phyloP scores from a whole-genome alignment of 2,113 vertebrate genomes.

The Brachirus orientalis region DNA sequence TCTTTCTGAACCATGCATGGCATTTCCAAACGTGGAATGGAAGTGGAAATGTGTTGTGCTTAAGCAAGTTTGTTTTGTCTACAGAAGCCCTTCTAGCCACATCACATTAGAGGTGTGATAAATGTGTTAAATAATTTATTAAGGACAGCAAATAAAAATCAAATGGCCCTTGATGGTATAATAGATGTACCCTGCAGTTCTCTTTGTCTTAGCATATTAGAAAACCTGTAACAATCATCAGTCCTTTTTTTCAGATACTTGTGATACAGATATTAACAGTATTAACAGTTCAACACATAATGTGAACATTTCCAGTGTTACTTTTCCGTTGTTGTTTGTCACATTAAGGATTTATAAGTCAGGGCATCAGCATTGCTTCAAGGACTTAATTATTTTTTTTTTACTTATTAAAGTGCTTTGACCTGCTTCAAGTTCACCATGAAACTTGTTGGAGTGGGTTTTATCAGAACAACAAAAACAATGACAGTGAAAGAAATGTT shows the following conservation, averaged over 20 bases:
- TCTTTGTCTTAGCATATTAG: constrained; percentile 42
- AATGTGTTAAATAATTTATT: neutral
- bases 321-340: neutral
- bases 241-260: constrained; percentile 19
- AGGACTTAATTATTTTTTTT: neutral
- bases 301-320: too few species aligned
- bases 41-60: too few species aligned
- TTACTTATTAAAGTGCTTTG: neutral
- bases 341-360: too few species aligned
- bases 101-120: neutral
- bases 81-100: neutral
- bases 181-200: constrained; percentile 12
- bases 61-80: neutral
- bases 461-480: neutral
- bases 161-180: too few species aligned
- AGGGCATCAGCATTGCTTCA: neutral
- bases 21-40: neutral
- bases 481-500: neutral
- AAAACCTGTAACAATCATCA: constrained; percentile 21
- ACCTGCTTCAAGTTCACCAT: neutral
- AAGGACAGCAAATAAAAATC: neutral
- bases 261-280: constrained; percentile 19
- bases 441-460: neutral
- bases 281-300: neutral
- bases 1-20: neutral